Evolutionary conservation across 2,888 invertebrate species (phyloP), one percentile per base, ranked within the genome.

Genomic region (Parapristionchus giblindavisi): DNA sequence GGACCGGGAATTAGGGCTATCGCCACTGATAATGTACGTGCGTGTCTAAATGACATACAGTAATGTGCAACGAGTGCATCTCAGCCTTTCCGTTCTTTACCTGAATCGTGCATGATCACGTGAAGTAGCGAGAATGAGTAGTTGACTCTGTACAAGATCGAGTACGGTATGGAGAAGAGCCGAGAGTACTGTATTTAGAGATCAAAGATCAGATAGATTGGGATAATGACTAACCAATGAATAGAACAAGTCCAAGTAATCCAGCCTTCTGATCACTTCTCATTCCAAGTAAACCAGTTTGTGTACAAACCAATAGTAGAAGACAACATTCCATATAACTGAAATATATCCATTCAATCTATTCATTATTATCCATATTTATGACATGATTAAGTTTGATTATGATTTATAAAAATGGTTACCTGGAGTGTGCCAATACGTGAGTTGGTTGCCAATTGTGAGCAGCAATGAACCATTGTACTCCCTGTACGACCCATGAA

Each of bases 271-370:
- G 89, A 17, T 90, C 88, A 75, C 90, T 89, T 75, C 89, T 88
- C 80, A 91, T 88, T 68, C 90, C 90, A 3, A 90, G 87, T 1
- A 91, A 84, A 8, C 90, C 90, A 0, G 91, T 90, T 85, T 91
- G 91, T 0, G 90, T 80, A 1, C 90, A 90, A 11, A 91, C 88
- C 1, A 91, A 85, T n/a, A 90, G 85, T 87, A 91, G 89, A 0
- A 90, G 90, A 61, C 91, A 88, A 1, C 91, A 91, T 84, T 91
- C 91, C 1, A 91, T 89, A 88, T 90, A 90, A 6, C 91, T 91
- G 52, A 65, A 74, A 58, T 24, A 21, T 21, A 24, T 40, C 32
- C 43, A 29, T 24, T 43, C 32, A 29, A 34, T 29, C 21, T 5
- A 36, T 61, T 63, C 63, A 17, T 27, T 8, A 27, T 63, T 56